Evolutionary conservation across 1,140 invertebrate genomes (phyloP), one percentile per base, ranked within the genome.

Genomic region (Wasmannia auropunctata): DNA sequence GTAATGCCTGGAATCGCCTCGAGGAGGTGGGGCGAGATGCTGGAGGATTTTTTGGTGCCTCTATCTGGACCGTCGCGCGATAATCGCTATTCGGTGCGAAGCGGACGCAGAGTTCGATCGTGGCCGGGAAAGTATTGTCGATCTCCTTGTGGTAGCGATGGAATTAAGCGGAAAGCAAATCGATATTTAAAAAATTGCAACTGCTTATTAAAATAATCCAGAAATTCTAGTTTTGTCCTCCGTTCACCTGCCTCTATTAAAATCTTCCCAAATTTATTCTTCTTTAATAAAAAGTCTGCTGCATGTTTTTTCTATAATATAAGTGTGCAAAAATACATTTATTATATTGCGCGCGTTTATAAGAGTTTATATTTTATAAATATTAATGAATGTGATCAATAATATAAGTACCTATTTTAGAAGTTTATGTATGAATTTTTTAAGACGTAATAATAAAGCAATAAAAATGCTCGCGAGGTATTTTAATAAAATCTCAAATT

Each of bases 51-150:
- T 76, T 86, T 72, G 62, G 56, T 83, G 22, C 40, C 37, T 69
- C 60, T 54, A 77, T 89, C 77, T 43, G 56, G 62, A 75, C 87
- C 72, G 69, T 46, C 75, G 58, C 40, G 56, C 51, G 76, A 89
- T 87, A 90, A 90, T 90, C 88, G 77, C 43, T 87, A 89, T 89
- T 90, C 79, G 85, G 76, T 14, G 85, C 63, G 70, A 89, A 85
- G 31, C 79, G 67, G 34, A 28, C 72, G 43, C 49, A 37, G 40
- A 56, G 22, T 77, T 51, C 54, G 58, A 63, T 63, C 69, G 10
- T 1, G 14, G 6, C 28, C 37, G 85, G 28, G 7, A 22, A 90
- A 87, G 54, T 90, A 56, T 85, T 67, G 84, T 19, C 84, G 60
- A 56, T 40, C 58, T 19, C 34, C 31, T 22, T 37, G n/a, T 14